Base-by-base conservation (phyloP, 2,113 vertebrate genomes). In the Todiramphus chloris region DNA sequence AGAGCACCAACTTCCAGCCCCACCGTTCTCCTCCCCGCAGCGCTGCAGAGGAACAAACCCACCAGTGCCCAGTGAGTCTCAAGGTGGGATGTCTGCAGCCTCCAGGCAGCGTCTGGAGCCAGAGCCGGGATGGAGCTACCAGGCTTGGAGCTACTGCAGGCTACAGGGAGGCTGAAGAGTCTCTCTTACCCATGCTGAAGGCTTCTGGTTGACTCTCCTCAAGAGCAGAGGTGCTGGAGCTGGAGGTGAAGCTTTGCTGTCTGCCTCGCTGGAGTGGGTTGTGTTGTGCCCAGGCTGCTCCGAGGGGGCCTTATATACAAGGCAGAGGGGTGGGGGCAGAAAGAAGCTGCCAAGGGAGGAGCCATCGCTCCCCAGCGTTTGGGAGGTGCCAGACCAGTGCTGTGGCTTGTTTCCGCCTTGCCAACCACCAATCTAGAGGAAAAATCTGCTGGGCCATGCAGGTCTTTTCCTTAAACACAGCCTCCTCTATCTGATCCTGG, bases 391-490 rank as follows among this genome's bases (percentile, higher is more conserved):
- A 6, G 74, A 30, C 79, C 90, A 25, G 63, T 16, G 4, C 70
- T 20, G 70, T 5, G 60, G 75, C 66, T 82, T 48, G n/a, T 78
- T 64, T 78, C 87, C 56, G 6, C 93, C 90, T 69, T 20, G 58
- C 48, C 15, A 62, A 37, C 48, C 64, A 30, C 60, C 87, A 77
- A 94, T 90, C 93, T 58, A n/a, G 56, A 58, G 56, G 56, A 6
- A 60, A 91, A n/a, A 94, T 94, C 92, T 94, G 92, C 92, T 90
- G 56, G 87, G 6, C 76, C 82, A 6, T 58, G 87, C 91, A 93
- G 82, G 14, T 93, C 69, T 83, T n/a, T 89, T 89, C 86, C 91
- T 68, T 10, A 50, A 67, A 39, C 68, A 64, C 75, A 70, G 20
- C 58, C 70, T 33, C 70, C 35, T 24, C 5, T 27, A 70, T 51